Evolutionary conservation across 2,797 vertebrate species (phyloP).

Genomic region (Molothrus ater): DNA sequence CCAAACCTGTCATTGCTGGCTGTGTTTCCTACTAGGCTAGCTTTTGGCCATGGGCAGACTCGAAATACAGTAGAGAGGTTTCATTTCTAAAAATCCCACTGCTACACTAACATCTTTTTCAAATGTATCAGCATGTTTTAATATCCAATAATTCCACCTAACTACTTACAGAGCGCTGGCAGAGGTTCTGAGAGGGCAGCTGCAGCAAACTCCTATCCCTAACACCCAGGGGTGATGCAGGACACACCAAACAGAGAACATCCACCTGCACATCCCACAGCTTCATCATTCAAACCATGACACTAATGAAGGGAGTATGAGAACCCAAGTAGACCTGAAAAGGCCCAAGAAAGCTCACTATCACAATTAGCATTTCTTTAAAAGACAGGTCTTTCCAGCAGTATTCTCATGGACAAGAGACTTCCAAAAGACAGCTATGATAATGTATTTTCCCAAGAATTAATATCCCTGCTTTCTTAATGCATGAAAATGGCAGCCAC

Average conservation of each 20-base stretch:
- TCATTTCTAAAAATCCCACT: neutral
- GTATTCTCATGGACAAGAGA: neutral
- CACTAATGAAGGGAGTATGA: fast-evolving
- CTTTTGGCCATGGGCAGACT: neutral
- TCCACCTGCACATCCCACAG: neutral
- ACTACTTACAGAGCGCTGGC: neutral
- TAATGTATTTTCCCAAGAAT: neutral
- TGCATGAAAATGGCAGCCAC: neutral
- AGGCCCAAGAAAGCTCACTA: neutral
- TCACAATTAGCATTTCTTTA: neutral
- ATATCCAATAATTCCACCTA: neutral
- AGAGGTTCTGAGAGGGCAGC: neutral
- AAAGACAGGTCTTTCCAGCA: neutral
- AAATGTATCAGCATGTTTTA: neutral
- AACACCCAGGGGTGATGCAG: fast-evolving
- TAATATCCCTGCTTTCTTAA: neutral
- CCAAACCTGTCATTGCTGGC: neutral
- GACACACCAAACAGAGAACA: neutral
- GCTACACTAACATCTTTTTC: neutral
- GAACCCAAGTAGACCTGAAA: neutral
- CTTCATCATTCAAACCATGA: neutral
- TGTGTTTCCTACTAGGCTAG: neutral
- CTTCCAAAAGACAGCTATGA: neutral
- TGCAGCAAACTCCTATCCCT: neutral
- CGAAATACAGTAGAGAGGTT: neutral